Evolutionary conservation across 2,113 vertebrate species (phyloP).

Genomic region (Malurus melanocephalus): DNA sequence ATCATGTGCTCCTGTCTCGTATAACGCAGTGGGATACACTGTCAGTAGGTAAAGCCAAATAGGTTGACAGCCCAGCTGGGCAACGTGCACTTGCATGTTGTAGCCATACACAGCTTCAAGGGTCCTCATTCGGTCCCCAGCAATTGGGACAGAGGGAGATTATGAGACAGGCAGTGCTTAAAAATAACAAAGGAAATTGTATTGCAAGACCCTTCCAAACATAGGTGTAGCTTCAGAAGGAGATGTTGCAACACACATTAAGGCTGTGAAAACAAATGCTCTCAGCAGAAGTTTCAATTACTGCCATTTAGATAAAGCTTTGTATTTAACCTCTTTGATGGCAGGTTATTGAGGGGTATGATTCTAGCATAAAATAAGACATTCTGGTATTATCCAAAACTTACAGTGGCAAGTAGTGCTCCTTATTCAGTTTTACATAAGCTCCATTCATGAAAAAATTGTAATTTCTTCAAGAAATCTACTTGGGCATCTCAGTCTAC

Average conservation of each 20-base stretch:
- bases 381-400: neutral
- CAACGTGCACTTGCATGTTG: neutral
- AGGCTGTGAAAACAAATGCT: neutral
- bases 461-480: neutral
- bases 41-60: neutral
- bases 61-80: neutral
- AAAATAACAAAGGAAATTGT: neutral
- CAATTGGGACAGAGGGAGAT: neutral
- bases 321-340: neutral
- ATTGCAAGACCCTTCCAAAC: neutral
- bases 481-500: neutral
- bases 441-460: neutral
- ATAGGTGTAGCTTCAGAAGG: neutral
- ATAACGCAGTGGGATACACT: neutral
- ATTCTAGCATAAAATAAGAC: neutral
- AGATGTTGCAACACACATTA: neutral
- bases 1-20: neutral
- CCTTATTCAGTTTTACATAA: neutral
- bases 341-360: neutral
- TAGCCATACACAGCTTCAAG: rapidly evolving
- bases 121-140: neutral
- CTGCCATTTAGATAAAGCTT: neutral
- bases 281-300: neutral
- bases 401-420: neutral
- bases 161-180: neutral